Evolutionary conservation across 2,113 vertebrate species (phyloP).

Genomic region (Dinomys branickii): DNA sequence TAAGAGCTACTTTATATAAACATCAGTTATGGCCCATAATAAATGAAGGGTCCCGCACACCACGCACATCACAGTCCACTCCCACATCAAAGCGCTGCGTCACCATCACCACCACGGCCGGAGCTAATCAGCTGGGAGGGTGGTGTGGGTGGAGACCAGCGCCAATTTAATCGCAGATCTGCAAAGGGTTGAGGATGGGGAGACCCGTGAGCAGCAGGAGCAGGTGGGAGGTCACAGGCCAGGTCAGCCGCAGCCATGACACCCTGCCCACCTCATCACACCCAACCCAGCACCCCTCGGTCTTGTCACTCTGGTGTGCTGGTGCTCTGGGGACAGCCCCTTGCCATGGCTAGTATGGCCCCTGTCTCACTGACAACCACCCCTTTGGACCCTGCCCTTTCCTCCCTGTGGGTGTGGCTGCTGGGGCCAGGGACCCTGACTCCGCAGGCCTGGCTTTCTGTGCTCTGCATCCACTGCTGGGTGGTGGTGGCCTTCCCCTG

Average conservation of each 20-base stretch:
- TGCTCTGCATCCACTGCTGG: too few relatives aligned
- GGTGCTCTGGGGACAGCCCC: accelerated
- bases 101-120: constrained; percentile 65
- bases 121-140: constrained; percentile 78
- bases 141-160: constrained; percentile 49
- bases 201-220: neutral
- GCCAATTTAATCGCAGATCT: constrained; percentile 79
- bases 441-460: accelerated
- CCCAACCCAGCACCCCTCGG: too few relatives aligned
- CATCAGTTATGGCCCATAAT: constrained; percentile 88
- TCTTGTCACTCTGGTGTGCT: too few relatives aligned
- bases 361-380: accelerated
- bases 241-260: accelerated
- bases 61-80: constrained; percentile 82
- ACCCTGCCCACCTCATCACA: neutral
- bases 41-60: constrained; percentile 86
- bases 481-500: neutral
- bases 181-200: neutral
- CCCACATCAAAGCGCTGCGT: constrained; percentile 82
- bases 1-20: constrained; percentile 89
- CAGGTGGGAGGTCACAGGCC: neutral
- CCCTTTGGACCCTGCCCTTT: neutral
- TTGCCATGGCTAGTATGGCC: accelerated
- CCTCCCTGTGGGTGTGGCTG: accelerated
- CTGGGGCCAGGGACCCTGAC: accelerated